Conservation (phyloP, 2,113 vertebrate species). For the Tenrec ecaudatus region DNA sequence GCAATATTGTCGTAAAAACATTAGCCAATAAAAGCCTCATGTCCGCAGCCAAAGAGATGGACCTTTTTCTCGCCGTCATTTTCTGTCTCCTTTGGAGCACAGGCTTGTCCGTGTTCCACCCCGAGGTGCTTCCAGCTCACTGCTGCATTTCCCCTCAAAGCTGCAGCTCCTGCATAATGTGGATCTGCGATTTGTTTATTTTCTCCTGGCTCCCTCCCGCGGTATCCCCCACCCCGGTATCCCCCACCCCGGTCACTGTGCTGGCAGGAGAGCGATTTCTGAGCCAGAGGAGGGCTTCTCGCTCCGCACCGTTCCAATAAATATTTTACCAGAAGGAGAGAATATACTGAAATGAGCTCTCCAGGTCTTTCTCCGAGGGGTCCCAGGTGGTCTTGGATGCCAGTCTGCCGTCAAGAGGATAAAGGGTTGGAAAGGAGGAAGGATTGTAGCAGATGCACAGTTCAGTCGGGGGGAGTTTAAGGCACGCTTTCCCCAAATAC, state of each 20-base stretch:
- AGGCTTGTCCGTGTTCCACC: background rate
- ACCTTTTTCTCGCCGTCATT: background rate
- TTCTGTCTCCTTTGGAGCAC: conserved; percentile 15
- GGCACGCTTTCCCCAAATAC: background rate
- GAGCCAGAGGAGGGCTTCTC: conserved; percentile 58
- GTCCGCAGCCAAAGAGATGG: conserved; percentile 15
- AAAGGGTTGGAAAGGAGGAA: background rate
- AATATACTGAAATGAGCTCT: conserved; percentile 59
- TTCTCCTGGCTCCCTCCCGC: conserved; percentile 3
- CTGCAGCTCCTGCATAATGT: background rate
- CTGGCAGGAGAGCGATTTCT: conserved; percentile 58
- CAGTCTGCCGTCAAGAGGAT: background rate
- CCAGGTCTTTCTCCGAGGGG: conserved; percentile 37
- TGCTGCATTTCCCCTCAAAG: conserved; percentile 39
- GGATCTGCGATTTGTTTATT: background rate
- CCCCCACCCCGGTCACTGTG: conserved; percentile 54
- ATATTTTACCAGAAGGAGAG: conserved; percentile 71
- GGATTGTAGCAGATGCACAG: background rate
- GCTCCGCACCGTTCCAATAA: conserved; percentile 52
- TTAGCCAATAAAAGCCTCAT: background rate
- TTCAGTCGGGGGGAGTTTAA: background rate
- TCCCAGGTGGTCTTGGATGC: background rate
- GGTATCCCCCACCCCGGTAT: conserved; percentile 52
- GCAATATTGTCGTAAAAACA: background rate
- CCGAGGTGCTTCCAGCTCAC: background rate